phyloP scores from a whole-genome alignment of 2,888 invertebrate species.

The Timandra comae region DNA sequence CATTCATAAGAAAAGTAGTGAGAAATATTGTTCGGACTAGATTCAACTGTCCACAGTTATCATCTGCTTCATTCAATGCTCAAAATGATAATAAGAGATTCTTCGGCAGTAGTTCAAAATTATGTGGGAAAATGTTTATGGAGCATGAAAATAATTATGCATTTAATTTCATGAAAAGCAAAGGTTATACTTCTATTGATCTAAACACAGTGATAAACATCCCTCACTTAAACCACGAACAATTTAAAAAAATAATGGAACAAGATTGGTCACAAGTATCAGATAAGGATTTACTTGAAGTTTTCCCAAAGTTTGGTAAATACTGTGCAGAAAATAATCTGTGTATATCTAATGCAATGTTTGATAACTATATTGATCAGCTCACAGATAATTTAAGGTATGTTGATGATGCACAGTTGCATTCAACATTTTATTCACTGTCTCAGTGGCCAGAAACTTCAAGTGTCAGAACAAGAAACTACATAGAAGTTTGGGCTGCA shows the following conservation, averaged over 20 bases:
- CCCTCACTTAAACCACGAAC: constrained; percentile 24
- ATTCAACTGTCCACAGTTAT: neutral
- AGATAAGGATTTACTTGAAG: constrained; percentile 38
- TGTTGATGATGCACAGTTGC: constrained; percentile 76
- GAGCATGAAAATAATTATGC: constrained; percentile 66
- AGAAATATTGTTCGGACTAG: constrained; percentile 18
- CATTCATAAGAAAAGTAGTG: constrained; percentile 22
- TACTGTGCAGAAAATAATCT: constrained; percentile 47
- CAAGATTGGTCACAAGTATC: constrained; percentile 43
- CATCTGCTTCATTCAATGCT: too few relatives aligned
- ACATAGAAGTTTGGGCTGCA: constrained; percentile 79
- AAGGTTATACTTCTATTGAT: constrained; percentile 43
- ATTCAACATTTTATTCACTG: constrained; percentile 69
- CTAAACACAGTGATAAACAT: constrained; percentile 21
- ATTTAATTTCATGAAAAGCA: constrained; percentile 50
- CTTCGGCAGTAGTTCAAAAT: constrained; percentile 30
- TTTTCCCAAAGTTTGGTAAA: constrained; percentile 44
- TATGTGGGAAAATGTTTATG: constrained; percentile 45
- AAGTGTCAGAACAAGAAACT: constrained; percentile 75
- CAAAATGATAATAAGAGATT: neutral
- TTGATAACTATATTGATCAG: constrained; percentile 55
- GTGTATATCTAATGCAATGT: constrained; percentile 51
- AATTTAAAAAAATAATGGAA: constrained; percentile 35
- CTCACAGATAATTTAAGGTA: constrained; percentile 71
- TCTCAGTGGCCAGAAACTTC: constrained; percentile 68